These are phyloP conservation scores for Triplophysa bombifrons DNA, from an alignment of 2,797 vertebrate species.

Conservation along the genomic window DNA sequence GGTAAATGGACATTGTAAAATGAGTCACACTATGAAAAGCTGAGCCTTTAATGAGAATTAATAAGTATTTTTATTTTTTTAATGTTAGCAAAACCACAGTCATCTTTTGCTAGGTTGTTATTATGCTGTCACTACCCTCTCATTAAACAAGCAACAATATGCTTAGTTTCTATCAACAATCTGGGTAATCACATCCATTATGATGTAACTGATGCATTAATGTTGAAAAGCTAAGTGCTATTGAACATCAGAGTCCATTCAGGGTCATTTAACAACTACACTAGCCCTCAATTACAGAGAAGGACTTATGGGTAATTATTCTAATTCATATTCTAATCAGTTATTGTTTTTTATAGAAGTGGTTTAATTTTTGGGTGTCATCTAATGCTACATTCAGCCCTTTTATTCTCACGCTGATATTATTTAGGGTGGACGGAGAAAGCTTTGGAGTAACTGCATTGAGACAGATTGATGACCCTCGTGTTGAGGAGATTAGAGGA, in stretches of 20 bases:
- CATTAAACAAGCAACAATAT: neutral
- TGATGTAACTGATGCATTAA: slow-evolving; percentile 48
- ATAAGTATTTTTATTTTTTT: neutral
- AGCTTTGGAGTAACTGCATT: slow-evolving; percentile 4
- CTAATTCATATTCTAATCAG: slow-evolving; percentile 30
- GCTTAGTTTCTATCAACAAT: slow-evolving; percentile 10
- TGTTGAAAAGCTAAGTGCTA: slow-evolving; percentile 41
- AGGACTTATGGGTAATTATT: slow-evolving; percentile 48
- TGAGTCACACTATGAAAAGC: neutral
- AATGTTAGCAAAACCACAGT: neutral
- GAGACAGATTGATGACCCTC: slow-evolving; percentile 10
- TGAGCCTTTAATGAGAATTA: neutral
- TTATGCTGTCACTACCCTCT: neutral
- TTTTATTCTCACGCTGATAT: neutral
- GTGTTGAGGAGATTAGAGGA: slow-evolving; percentile 11
- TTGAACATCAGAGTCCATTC: slow-evolving; percentile 35
- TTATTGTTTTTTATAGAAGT: neutral
- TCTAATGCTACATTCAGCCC: neutral
- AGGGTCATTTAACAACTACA: slow-evolving; percentile 51
- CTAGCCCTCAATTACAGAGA: slow-evolving; percentile 38
- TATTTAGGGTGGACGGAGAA: neutral
- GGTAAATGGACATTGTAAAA: neutral
- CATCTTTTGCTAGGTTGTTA: neutral
- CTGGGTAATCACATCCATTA: slow-evolving; percentile 23
- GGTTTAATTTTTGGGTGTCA: neutral